These are phyloP conservation scores for Urocitellus parryii DNA, from an alignment of 2,113 vertebrate genomes.

Conservation along the genomic window DNA sequence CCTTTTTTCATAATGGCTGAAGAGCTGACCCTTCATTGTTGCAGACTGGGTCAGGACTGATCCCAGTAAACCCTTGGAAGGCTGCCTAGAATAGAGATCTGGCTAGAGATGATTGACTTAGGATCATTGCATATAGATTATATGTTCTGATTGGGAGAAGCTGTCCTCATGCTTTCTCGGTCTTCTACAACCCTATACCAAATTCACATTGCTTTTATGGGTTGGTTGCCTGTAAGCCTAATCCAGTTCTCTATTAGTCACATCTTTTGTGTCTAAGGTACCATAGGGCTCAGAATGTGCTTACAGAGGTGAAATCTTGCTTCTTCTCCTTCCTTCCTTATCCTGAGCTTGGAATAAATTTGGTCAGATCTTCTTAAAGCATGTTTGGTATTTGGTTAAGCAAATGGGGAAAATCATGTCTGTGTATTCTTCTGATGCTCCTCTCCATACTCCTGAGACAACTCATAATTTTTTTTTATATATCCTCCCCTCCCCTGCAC, in stretches of 20 bases:
- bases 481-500: fast-evolving
- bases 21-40: background rate
- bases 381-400: constrained; percentile 21
- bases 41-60: background rate
- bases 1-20: background rate
- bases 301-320: background rate
- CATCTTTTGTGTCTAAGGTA: background rate
- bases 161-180: background rate
- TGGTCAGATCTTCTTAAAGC: background rate
- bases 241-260: background rate
- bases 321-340: background rate
- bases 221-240: background rate
- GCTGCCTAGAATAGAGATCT: background rate
- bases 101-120: background rate
- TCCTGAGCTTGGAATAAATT: background rate
- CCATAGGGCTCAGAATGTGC: background rate
- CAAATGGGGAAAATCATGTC: constrained; percentile 44
- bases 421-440: background rate
- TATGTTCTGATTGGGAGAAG: background rate
- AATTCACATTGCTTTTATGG: background rate
- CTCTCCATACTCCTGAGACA: background rate
- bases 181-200: background rate
- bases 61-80: background rate
- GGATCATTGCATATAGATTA: background rate
- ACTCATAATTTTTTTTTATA: background rate